These are phyloP conservation scores for Synodontis membranacea DNA, from an alignment of 2,113 vertebrate species.

Conservation along the genomic window DNA sequence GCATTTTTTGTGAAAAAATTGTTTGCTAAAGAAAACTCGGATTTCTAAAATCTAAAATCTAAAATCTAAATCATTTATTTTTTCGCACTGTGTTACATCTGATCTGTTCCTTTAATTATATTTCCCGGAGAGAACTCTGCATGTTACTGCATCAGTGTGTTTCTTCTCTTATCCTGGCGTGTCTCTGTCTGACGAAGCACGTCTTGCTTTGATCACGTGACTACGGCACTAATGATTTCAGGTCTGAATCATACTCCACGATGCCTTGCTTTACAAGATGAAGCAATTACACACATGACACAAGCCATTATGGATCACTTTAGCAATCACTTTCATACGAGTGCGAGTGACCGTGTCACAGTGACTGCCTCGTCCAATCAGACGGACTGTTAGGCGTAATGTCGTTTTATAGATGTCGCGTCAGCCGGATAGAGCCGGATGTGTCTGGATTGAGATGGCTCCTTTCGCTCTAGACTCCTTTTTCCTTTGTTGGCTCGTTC, in stretches of 20 bases:
- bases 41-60: too few species aligned
- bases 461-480: not conserved
- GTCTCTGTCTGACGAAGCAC: not conserved
- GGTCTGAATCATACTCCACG: not conserved
- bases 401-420: not conserved
- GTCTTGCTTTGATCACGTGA: not conserved
- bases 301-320: constrained; percentile 10
- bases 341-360: not conserved
- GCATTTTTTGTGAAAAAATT: too few species aligned
- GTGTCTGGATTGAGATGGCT: not conserved
- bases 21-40: too few species aligned
- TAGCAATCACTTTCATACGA: not conserved
- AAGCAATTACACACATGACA: not conserved
- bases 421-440: not conserved
- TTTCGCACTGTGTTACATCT: not conserved
- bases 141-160: not conserved
- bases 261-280: not conserved
- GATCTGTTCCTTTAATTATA: not conserved
- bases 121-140: not conserved
- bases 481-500: not conserved
- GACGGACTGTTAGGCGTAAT: not conserved
- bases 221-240: too few species aligned
- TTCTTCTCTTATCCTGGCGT: not conserved
- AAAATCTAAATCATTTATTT: too few species aligned
- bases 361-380: not conserved